Conservation (phyloP, 1,140 invertebrate species). For the Dendrolimus punctatus region DNA sequence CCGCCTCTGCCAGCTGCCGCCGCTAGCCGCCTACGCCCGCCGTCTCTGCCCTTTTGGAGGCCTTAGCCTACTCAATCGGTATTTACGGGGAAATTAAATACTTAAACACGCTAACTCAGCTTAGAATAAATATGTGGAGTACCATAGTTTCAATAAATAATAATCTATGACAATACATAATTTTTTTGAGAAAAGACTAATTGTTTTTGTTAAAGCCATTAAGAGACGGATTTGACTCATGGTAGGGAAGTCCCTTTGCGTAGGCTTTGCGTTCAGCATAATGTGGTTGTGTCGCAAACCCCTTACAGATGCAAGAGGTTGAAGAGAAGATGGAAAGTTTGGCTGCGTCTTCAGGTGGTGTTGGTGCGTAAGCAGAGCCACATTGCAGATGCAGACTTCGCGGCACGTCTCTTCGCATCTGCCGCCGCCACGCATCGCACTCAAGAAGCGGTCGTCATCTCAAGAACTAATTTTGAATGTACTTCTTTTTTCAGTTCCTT, state of each 20-base stretch:
- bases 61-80: conserved; percentile 67
- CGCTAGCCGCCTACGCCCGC: conserved; percentile 41
- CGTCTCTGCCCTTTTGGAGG: conserved; percentile 55
- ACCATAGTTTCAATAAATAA: conserved; percentile 17
- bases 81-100: conserved; percentile 69
- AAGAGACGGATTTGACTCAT: conserved; percentile 60
- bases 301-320: conserved; percentile 63
- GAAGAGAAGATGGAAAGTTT: conserved; percentile 41
- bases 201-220: conserved; percentile 29
- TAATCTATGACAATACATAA: too few species aligned
- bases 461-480: too few species aligned
- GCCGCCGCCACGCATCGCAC: conserved; percentile 14
- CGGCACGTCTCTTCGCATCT: conserved; percentile 17
- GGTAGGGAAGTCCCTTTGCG: conserved; percentile 52
- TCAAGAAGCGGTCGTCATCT: too few species aligned
- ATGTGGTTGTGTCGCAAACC: conserved; percentile 69
- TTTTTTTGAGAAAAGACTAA: conserved; percentile 6
- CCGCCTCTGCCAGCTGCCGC: conserved; percentile 49
- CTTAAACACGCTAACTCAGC: conserved; percentile 55
- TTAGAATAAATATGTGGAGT: conserved; percentile 26
- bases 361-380: conserved; percentile 18
- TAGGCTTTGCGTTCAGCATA: conserved; percentile 68
- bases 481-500: conserved; percentile 30
- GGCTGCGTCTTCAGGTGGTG: conserved; percentile 12
- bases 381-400: conserved; percentile 10